phyloP scores from a whole-genome alignment of 2,888 invertebrate genomes.

The Sminthurides aquaticus region DNA sequence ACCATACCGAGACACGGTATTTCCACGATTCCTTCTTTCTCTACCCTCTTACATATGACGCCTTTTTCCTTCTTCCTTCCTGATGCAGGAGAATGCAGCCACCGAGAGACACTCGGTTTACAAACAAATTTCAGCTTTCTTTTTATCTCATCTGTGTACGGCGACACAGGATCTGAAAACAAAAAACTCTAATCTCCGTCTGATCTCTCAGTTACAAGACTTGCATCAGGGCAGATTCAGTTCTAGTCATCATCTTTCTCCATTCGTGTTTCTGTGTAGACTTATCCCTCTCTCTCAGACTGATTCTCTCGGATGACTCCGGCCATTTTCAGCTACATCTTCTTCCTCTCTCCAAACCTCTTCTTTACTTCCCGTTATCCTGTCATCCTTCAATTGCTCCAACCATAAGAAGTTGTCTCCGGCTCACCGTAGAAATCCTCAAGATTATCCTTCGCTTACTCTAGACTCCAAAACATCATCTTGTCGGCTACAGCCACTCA shows the following conservation, averaged over 20 bases:
- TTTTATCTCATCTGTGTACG: background rate
- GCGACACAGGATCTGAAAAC: background rate
- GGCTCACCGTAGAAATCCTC: too few species aligned
- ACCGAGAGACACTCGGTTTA: conserved; percentile 17
- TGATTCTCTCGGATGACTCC: background rate
- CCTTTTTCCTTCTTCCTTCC: conserved; percentile 5
- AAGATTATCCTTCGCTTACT: too few species aligned
- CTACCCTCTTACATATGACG: background rate
- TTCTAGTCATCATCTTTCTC: background rate
- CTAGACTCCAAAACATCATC: too few species aligned
- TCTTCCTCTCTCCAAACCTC: background rate
- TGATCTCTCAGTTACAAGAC: background rate
- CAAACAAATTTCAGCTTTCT: conserved; percentile 1
- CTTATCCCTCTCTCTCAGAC: background rate
- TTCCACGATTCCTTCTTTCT: background rate
- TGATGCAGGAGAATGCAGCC: conserved; percentile 2
- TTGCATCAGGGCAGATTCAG: background rate
- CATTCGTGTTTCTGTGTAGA: background rate
- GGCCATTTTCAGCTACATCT: background rate
- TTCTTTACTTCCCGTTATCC: background rate
- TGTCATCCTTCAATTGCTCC: background rate
- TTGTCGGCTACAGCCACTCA: too few species aligned
- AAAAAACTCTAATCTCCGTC: background rate
- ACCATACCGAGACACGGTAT: conserved; percentile 6
- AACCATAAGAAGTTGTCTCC: too few species aligned